Percentiles rank a stretch among this genome's conserved stretches.
phyloP scores from a whole-genome alignment of 2,888 invertebrate genomes.

The Eupithecia centaureata region DNA sequence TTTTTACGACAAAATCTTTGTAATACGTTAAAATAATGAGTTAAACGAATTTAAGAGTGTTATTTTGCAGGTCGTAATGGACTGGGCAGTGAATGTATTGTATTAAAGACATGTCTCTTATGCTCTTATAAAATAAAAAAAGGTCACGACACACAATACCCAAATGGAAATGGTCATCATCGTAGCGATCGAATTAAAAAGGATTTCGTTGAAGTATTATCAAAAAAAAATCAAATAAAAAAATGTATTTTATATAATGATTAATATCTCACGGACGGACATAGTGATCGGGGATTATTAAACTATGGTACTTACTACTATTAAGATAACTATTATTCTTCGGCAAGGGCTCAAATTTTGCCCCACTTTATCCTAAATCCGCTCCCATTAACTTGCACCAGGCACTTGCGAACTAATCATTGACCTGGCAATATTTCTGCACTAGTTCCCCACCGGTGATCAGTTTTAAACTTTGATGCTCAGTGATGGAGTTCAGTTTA shows the following conservation, averaged over 20 bases:
- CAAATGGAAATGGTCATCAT: too few species aligned
- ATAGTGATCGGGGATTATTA: too few species aligned
- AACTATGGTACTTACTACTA: too few species aligned
- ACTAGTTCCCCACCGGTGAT: slow-evolving; percentile 43
- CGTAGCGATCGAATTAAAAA: too few species aligned
- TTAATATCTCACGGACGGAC: too few species aligned
- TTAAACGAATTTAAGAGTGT: not conserved
- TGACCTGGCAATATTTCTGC: slow-evolving; percentile 51
- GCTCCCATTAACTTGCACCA: slow-evolving; percentile 36
- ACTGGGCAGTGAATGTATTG: not conserved
- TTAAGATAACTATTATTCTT: too few species aligned
- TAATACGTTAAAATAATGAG: not conserved
- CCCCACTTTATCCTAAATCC: not conserved
- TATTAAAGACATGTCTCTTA: not conserved
- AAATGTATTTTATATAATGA: too few species aligned
- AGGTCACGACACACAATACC: too few species aligned
- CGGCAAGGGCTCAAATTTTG: not conserved
- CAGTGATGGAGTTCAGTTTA: slow-evolving; percentile 16
- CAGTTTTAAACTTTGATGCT: slow-evolving; percentile 22
- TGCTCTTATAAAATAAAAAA: too few species aligned
- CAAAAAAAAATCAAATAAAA: too few species aligned
- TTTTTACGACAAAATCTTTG: not conserved
- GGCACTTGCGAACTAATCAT: slow-evolving; percentile 47
- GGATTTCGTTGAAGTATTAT: too few species aligned
- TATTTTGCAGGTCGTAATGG: not conserved